Base-by-base conservation (phyloP, 2,113 vertebrate species). In the Dasyornis broadbenti region DNA sequence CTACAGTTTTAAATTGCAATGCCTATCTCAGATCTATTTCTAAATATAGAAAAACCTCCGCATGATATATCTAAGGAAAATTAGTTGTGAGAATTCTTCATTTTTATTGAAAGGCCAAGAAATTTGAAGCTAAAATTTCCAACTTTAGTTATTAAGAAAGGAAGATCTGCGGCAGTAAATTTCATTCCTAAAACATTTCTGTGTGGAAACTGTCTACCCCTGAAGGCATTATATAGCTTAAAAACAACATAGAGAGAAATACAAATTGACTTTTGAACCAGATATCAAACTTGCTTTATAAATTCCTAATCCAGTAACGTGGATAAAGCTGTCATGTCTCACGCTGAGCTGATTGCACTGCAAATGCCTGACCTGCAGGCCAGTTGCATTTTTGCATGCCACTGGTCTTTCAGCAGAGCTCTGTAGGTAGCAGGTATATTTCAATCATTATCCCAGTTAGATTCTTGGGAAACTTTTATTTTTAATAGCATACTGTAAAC, bases 31-130 rank as follows among this genome's bases (percentile, higher is more conserved):
- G 8, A 11, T 76, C 19, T 86, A 19, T 75, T 92, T 91, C 42
- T 82, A 79, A 83, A 54, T 21, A 71, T 4, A 57, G 49, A 37
- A 61, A 49, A 21, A 4, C 1, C 0, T 0, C 0, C 19, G 11
- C 16, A 10, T 22, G 3, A 52, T 28, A 3, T 33, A 56, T 26
- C 10, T 53, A 72, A 52, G n/a, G 13, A 72, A 72, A 88, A 80
- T 60, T 61, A 69, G 49, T 20, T 26, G 11, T 10, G 21, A 18
- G 8, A 86, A 44, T 40, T 85, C 21, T 39, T 64, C 2, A 14
- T 92, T 76, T 71, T 64, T 79, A 35, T 56, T 86, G 30, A 56
- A 52, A 93, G 3, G 7, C 3, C 16, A 82, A 59, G 33, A 56
- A 60, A 79, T 56, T 10, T 44, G 17, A 76, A 54, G 49, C 24